Conservation (phyloP, 2,797 vertebrate genomes). For the Stomatorhinus walkeri region DNA sequence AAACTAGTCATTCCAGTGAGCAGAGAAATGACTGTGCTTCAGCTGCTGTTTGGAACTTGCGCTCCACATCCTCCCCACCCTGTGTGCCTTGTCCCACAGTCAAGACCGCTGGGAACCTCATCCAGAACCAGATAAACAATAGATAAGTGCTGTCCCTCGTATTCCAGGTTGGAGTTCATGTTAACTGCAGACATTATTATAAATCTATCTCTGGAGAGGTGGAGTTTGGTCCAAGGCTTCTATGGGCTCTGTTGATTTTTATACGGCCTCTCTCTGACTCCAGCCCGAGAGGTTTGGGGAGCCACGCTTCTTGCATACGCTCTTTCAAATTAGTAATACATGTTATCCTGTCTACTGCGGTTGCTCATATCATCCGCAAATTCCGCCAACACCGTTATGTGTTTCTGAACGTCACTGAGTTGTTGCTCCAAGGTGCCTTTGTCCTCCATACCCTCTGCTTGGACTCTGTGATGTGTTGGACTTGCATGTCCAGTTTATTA, state of each 20-base stretch:
- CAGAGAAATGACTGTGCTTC: neutral
- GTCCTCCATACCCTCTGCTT: neutral
- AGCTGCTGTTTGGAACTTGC: neutral
- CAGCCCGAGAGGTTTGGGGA: neutral
- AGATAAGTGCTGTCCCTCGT: neutral
- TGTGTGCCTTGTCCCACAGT: neutral
- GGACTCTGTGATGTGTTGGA: neutral
- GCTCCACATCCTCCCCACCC: neutral
- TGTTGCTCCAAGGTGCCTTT: neutral
- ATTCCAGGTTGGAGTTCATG: neutral
- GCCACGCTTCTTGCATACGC: neutral
- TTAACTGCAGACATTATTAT: neutral
- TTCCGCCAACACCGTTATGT: neutral
- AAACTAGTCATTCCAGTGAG: neutral
- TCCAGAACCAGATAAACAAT: neutral
- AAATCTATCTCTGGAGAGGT: neutral
- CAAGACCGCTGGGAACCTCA: neutral
- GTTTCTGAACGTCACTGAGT: neutral
- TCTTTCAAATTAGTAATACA: neutral
- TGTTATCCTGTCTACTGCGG: neutral
- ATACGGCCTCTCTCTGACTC: neutral
- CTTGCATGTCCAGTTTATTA: neutral
- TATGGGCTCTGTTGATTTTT: neutral
- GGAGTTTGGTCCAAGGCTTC: neutral
- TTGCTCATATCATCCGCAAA: neutral